Percentiles rank a stretch among this genome's conserved stretches.
These are phyloP conservation scores for Onychostruthus taczanowskii DNA, from an alignment of 2,113 vertebrate species.

Conservation along the genomic window DNA sequence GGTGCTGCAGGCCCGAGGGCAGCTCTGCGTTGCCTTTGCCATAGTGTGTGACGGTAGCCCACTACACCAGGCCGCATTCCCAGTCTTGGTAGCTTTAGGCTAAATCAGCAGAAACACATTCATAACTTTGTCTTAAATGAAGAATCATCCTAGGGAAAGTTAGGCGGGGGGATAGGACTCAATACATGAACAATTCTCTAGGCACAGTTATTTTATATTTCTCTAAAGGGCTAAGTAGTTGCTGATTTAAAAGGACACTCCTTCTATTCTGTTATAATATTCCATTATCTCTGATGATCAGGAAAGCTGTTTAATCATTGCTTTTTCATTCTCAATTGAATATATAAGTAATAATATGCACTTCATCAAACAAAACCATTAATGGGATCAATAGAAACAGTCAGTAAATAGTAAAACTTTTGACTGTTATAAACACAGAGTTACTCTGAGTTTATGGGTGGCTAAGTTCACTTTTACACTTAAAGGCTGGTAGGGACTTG, in stretches of 20 bases:
- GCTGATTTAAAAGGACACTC: neutral
- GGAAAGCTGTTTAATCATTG: neutral
- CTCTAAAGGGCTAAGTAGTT: neutral
- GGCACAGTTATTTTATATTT: neutral
- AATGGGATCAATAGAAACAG: neutral
- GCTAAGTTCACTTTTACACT: neutral
- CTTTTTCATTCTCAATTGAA: neutral
- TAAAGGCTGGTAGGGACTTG: neutral
- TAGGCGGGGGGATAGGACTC: neutral
- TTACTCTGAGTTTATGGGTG: neutral
- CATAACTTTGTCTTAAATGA: neutral
- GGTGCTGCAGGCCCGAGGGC: neutral
- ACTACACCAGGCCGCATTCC: neutral
- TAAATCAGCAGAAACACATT: neutral
- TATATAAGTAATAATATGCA: neutral
- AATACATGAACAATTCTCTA: neutral
- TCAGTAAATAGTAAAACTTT: neutral
- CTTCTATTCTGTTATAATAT: neutral
- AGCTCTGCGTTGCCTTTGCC: neutral
- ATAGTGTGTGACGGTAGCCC: accelerated
- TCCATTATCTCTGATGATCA: neutral
- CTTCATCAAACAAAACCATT: neutral
- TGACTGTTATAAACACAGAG: neutral
- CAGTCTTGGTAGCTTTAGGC: neutral
- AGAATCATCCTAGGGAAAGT: neutral